phyloP scores from a whole-genome alignment of 2,797 vertebrate species.

The Propithecus deckenii region DNA sequence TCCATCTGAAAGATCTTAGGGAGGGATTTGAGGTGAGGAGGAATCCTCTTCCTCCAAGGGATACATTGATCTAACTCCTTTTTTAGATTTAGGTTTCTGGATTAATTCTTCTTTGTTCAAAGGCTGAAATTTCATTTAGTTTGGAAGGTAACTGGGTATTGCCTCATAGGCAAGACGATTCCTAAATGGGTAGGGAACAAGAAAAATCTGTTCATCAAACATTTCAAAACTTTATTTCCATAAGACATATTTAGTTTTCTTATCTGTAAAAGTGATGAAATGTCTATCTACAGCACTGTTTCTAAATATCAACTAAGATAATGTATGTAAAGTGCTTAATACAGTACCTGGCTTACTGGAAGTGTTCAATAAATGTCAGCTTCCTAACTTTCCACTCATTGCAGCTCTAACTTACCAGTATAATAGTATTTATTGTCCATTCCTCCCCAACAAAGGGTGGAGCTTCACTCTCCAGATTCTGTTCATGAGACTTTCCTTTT shows the following conservation, averaged over 20 bases:
- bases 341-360: neutral
- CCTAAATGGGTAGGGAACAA: too few species aligned
- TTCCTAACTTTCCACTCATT: neutral
- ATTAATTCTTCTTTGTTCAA: neutral
- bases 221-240: neutral
- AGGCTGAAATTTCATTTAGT: neutral
- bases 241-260: neutral
- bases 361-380: too few species aligned
- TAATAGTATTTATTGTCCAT: neutral
- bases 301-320: too few species aligned
- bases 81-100: neutral
- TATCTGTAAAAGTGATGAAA: too few species aligned
- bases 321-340: neutral
- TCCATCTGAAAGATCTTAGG: neutral
- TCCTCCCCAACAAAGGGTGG: neutral
- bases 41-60: neutral
- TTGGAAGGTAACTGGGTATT: neutral
- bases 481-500: neutral
- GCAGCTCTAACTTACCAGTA: neutral
- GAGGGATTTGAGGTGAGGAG: neutral
- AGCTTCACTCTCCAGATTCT: neutral
- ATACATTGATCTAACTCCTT: neutral
- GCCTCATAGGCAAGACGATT: too few species aligned
- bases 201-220: neutral
- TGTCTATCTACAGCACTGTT: neutral